Evolutionary conservation across 1,140 invertebrate genomes (phyloP), one percentile per base, ranked within the genome.

Genomic region (Zaprionus ornatus): DNA sequence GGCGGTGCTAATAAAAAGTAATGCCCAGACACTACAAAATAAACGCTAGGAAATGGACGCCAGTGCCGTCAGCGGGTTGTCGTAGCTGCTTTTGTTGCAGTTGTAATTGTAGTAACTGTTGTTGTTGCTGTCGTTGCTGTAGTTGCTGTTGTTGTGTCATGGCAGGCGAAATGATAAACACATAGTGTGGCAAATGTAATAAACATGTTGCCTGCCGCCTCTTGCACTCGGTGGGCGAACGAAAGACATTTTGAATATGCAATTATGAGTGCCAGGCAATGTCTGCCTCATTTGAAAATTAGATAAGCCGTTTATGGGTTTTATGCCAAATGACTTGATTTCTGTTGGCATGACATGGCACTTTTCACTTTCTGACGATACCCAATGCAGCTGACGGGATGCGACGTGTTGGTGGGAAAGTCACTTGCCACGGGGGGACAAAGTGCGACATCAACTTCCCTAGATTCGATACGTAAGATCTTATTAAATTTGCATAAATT

Each of bases 201-300:
- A 84, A 90, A 90, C 84, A 84, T 88, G 84, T 87, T 87, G 61
- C 66, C 77, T 80, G 80, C 74, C 64, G 64, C 27, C 62, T 50
- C 48, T 56, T 56, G 32, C 12, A 21, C 54, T 66, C 73, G 45
- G 80, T 80, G 77, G 80, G 80, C 80, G 84, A 74, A 45, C 87
- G 77, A 74, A 32, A 86, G 80, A 83, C 80, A 77, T 62, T 88
- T 69, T 88, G 83, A 88, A 77, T 88, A 88, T 88, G 70, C 83
- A 83, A 88, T 87, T 88, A 88, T 87, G 80, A 80, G 74, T 90
- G 84, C 61, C 79, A 87, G 77, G 80, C 80, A 66, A 75, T 84
- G 84, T 88, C 88, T 87, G 80, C 56, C 74, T 74, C 84, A 90
- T 87, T 90, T 80, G 73, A 78, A 87, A 87, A 88, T 90, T 88